These are phyloP conservation scores for Trisateles emortualis DNA, from an alignment of 2,888 invertebrate species.

Conservation along the genomic window DNA sequence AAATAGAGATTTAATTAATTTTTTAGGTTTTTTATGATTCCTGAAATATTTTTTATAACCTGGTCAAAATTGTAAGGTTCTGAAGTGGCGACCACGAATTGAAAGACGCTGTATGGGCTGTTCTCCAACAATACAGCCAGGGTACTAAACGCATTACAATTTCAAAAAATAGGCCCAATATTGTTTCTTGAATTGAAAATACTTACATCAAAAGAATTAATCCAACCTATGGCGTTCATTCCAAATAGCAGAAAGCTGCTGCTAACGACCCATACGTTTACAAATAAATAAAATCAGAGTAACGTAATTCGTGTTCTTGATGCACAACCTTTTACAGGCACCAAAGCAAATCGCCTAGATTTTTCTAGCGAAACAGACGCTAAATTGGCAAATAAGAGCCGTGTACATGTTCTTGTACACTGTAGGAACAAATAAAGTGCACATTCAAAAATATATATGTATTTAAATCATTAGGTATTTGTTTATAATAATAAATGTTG, in stretches of 20 bases:
- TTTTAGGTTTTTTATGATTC: too few species aligned
- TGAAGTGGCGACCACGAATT: too few species aligned
- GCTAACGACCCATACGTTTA: constrained; percentile 56
- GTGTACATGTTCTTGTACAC: constrained; percentile 43
- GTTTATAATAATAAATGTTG: too few species aligned
- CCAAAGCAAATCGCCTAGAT: constrained; percentile 62
- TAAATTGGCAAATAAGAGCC: constrained; percentile 62
- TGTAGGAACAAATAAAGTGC: constrained; percentile 15
- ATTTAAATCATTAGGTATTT: neutral
- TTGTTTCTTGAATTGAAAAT: too few species aligned
- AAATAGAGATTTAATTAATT: neutral
- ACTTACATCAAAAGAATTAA: too few species aligned
- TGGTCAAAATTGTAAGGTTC: too few species aligned
- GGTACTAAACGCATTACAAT: too few species aligned
- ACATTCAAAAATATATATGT: neutral
- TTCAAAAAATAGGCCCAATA: too few species aligned
- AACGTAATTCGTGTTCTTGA: constrained; percentile 54
- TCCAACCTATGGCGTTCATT: too few species aligned
- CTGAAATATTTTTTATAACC: too few species aligned
- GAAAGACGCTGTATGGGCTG: too few species aligned
- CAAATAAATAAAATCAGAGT: constrained; percentile 56
- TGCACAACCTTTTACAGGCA: constrained; percentile 49
- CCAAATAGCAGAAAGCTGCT: constrained; percentile 16
- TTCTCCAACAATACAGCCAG: too few species aligned
- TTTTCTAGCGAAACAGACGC: constrained; percentile 61